Base-by-base conservation (phyloP, 2,888 invertebrate genomes). In the Subacronicta megacephala region DNA sequence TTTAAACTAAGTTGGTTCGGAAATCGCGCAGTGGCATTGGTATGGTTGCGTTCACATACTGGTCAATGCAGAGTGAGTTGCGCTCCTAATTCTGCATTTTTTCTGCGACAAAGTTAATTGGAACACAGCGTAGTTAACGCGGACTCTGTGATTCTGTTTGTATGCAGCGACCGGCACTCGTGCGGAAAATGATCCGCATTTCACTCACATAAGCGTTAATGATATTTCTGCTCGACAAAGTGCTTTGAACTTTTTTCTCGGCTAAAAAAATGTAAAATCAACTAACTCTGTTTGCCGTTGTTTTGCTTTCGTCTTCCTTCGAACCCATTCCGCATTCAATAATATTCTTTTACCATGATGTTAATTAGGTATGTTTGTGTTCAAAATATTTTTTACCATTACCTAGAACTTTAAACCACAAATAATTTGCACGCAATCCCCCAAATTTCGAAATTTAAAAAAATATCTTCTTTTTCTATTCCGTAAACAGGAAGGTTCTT, bases 91-190 rank as follows among this genome's bases (percentile, higher is more conserved):
- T 70, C 69, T 37, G 57, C 52, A 72, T 77, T 81, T 81, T 77
- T 77, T 65, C 63, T 62, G 72, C 66, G 66, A 72, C 72, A 64
- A 76, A 77, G 77, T 81, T 80, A 86, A 85, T 85, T 85, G 76
- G 79, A 78, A 75, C 71, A 72, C 72, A 75, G 70, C 63, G 72
- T 80, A 73, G 81, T 82, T 82, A 82, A 76, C 74, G 68, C 75
- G 72, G 74, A 72, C 81, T 83, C 75, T 77, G 75, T 76, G 80
- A 85, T 85, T 84, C 82, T 80, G 81, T 85, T 86, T 87, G 83
- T 78, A 77, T 78, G 77, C 77, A 79, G 69, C 75, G 63, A 71
- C 65, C 63, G 71, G 78, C 80, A 79, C 67, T 79, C 73, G 77
- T 58, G 75, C 69, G 80, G 77, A 80, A 83, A 85, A 82, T 80